Base-by-base conservation (phyloP, 2,888 invertebrate genomes). In the Tuberolachnus salignus region DNA sequence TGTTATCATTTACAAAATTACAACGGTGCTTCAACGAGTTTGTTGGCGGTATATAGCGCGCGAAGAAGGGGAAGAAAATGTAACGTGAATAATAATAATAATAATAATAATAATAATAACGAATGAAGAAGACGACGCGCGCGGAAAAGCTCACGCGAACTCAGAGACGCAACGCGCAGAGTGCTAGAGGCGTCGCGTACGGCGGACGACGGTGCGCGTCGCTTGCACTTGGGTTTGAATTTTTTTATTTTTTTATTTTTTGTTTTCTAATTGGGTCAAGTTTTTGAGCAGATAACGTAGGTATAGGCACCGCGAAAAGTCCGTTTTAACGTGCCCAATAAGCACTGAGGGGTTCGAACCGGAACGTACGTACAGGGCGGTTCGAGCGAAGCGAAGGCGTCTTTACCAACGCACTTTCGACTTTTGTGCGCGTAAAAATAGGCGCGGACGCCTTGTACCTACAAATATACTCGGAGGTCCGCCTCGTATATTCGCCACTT, bases 1-100 rank as follows among this genome's bases (percentile, higher is more conserved):
- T 78, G 75, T 78, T 78, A 78, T 78, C 75, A 78, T 73, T 34
- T 34, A 34, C 3, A 34, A 34, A 34, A 34, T 34, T 26, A 16
- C n/a, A 42, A 70, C 69, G 69, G 69, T 42, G 69, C 42, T 55
- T 21, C 55, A n/a, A 46, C 59, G 46, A 55, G 19, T 55, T 21
- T 44, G 26, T 26, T 46, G 26, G 23, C 11, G 19, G 3, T 16
- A 51, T n/a, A 9, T 9, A 26, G 19, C 53, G 53, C 49, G 19
- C 23, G 34, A 49, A 73, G 73, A 23, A 73, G 73, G 73, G 63
- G 63, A 53, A 63, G 51, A 73, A 51, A 73, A 42, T 51, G n/a
- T n/a, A 34, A 34, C 34, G 34, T 34, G 34, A 34, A 34, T 34
- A 34, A n/a, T 6, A 51, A 34, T 21, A 71, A 57, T 55, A 71